Evolutionary conservation across 1,140 invertebrate species (phyloP).

Genomic region (Drosophila sturtevanti): DNA sequence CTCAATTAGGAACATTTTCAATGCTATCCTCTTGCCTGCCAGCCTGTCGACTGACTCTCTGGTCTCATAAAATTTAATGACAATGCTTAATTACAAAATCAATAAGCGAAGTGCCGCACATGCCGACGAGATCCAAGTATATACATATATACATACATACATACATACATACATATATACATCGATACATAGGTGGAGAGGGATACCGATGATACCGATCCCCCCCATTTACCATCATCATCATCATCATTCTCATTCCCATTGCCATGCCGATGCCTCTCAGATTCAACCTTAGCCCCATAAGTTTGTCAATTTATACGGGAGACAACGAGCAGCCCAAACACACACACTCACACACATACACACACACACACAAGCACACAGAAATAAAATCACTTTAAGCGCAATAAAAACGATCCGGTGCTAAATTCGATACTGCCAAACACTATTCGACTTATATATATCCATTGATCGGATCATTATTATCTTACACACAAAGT

Average conservation of each 20-base stretch:
- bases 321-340: constrained; percentile 21
- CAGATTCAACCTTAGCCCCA: constrained; percentile 34
- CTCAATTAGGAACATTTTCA: constrained; percentile 63
- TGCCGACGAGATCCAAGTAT: constrained; percentile 30
- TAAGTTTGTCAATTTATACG: constrained; percentile 81
- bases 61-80: constrained; percentile 80
- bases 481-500: too few species aligned
- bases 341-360: constrained; percentile 7
- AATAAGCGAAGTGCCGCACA: constrained; percentile 77
- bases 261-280: constrained; percentile 7
- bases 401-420: constrained; percentile 66
- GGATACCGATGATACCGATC: not conserved
- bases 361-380: not conserved
- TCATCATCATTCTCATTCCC: not conserved
- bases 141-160: not conserved
- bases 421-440: not conserved
- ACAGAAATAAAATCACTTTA: constrained; percentile 69
- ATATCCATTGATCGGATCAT: not conserved
- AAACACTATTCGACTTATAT: not conserved
- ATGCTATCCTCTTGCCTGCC: constrained; percentile 18
- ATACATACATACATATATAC: not conserved
- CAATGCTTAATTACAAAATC: constrained; percentile 82
- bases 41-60: not conserved
- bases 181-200: constrained; percentile 18
- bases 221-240: not conserved